A percentile compares a stretch with the other conserved stretches of the same genome.
phyloP scores from a whole-genome alignment of 2,888 invertebrate genomes.

The Alcis repandata region DNA sequence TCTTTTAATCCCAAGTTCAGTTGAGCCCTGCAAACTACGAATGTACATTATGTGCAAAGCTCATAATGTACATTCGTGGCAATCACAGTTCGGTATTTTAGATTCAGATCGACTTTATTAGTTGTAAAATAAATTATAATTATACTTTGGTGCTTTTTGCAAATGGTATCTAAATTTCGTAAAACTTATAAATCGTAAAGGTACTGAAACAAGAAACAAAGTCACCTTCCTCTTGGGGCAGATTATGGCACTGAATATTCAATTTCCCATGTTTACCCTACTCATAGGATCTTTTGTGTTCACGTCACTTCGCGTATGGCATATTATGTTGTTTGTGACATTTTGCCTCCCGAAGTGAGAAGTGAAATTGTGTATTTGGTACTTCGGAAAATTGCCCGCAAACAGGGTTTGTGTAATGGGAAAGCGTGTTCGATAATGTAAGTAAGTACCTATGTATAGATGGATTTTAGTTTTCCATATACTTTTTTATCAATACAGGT shows the following conservation, averaged over 20 bases:
- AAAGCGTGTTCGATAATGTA: slow-evolving; percentile 24
- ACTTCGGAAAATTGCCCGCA: slow-evolving; percentile 42
- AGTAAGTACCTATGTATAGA: neutral
- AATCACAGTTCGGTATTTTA: too few relatives aligned
- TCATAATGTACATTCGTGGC: too few relatives aligned
- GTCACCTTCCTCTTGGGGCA: slow-evolving; percentile 28
- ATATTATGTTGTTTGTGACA: slow-evolving; percentile 46
- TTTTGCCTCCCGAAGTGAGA: slow-evolving; percentile 42
- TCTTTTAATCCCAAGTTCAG: too few relatives aligned
- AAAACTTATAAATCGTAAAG: too few relatives aligned
- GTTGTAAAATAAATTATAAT: too few relatives aligned
- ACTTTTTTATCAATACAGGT: too few relatives aligned
- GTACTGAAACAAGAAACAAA: slow-evolving; percentile 22
- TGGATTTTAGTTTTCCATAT: too few relatives aligned
- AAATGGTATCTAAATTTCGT: too few relatives aligned
- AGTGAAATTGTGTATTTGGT: slow-evolving; percentile 44
- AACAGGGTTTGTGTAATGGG: slow-evolving; percentile 28
- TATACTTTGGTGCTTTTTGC: too few relatives aligned
- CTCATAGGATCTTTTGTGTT: slow-evolving; percentile 41
- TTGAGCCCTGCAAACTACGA: too few relatives aligned
- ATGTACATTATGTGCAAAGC: neutral
- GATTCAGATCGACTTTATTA: too few relatives aligned
- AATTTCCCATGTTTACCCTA: slow-evolving; percentile 45
- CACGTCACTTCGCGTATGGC: slow-evolving; percentile 37
- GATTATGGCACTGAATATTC: slow-evolving; percentile 45